These are phyloP conservation scores for Habrosyne pyritoides DNA, from an alignment of 2,888 invertebrate genomes.

Conservation along the genomic window DNA sequence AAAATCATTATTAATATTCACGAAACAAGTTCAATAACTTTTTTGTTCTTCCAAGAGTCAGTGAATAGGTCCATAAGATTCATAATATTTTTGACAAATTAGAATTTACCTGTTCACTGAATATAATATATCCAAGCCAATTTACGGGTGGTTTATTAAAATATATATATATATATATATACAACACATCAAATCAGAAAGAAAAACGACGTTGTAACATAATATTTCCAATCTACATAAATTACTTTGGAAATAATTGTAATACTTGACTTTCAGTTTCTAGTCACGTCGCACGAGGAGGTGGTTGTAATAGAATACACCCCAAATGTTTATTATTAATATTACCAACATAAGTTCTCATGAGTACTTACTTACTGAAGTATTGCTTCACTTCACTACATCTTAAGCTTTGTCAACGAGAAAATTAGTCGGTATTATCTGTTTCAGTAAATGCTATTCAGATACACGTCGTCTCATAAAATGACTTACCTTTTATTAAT, in stretches of 20 bases:
- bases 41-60: neutral
- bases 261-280: constrained; percentile 32
- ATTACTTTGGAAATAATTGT: constrained; percentile 21
- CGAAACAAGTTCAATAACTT: neutral
- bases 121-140: neutral
- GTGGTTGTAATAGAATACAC: constrained; percentile 33
- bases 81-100: neutral
- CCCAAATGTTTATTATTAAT: constrained; percentile 43
- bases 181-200: constrained; percentile 3
- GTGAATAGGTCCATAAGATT: neutral
- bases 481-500: too few relatives aligned
- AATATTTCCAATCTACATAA: constrained; percentile 17
- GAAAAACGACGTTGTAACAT: constrained; percentile 28
- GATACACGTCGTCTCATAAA: too few relatives aligned
- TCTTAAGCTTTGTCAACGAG: too few relatives aligned
- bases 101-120: neutral
- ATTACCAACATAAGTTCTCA: constrained; percentile 23
- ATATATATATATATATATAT: neutral
- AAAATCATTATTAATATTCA: neutral
- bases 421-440: too few relatives aligned
- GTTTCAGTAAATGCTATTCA: too few relatives aligned
- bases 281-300: constrained; percentile 40
- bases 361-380: too few relatives aligned
- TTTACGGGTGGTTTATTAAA: neutral
- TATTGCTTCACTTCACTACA: too few relatives aligned